phyloP scores from a whole-genome alignment of 2,113 vertebrate species.

The Xiphophorus couchianus region DNA sequence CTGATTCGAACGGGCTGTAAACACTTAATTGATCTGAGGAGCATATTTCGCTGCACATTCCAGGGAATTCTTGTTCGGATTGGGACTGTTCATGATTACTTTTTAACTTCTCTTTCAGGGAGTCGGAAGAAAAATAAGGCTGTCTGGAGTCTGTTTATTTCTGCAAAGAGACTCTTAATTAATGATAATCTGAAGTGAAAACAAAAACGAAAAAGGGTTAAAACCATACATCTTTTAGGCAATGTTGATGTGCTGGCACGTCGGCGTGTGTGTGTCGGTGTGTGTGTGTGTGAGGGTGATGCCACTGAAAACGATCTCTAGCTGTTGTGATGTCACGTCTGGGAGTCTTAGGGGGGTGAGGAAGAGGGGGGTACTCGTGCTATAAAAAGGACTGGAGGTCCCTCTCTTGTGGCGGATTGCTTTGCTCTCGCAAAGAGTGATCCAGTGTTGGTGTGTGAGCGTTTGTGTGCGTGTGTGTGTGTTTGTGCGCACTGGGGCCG shows the following conservation, averaged over 20 bases:
- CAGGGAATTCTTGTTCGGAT: conserved; percentile 86
- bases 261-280: conserved; percentile 12
- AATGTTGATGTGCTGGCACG: neutral
- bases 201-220: neutral
- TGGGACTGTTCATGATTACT: conserved; percentile 72
- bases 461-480: conserved; percentile 37
- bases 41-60: conserved; percentile 82
- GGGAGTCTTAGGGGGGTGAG: conserved; percentile 48
- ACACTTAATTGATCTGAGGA: conserved; percentile 96
- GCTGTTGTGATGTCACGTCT: conserved; percentile 82
- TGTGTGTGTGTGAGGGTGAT: conserved; percentile 49
- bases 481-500: conserved; percentile 60
- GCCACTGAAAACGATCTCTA: conserved; percentile 69
- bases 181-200: conserved; percentile 35
- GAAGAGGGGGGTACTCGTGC: conserved; percentile 47
- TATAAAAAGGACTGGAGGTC: conserved; percentile 78
- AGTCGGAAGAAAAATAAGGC: conserved; percentile 21
- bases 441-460: conserved; percentile 38
- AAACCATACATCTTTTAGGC: neutral
- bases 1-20: conserved; percentile 89
- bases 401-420: conserved; percentile 79
- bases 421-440: conserved; percentile 75
- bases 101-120: conserved; percentile 82
- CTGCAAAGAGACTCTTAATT: conserved; percentile 62
- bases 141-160: conserved; percentile 64